Evolutionary conservation across 2,113 vertebrate genomes (phyloP).

Genomic region (Saccopteryx leptura): DNA sequence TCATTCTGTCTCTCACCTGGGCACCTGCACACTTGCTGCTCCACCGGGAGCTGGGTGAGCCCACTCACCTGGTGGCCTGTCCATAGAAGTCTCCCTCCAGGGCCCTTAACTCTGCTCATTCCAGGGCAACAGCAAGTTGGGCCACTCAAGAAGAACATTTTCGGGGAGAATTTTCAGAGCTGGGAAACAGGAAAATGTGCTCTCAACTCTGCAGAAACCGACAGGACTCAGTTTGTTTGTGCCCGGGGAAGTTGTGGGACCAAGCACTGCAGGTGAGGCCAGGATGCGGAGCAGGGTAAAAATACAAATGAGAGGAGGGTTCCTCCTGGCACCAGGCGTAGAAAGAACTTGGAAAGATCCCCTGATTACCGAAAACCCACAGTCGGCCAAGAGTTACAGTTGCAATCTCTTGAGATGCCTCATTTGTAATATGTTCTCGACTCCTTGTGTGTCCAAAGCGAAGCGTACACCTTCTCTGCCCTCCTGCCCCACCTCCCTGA

Average conservation of each 20-base stretch:
- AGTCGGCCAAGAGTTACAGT: neutral
- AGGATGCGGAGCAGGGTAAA: accelerated
- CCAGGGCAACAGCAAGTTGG: neutral
- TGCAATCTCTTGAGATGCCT: neutral
- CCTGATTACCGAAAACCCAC: neutral
- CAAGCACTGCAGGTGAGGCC: neutral
- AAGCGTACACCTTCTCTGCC: neutral
- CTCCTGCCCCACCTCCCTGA: neutral
- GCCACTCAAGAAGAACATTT: neutral
- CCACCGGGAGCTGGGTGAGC: neutral
- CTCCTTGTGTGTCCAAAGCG: neutral
- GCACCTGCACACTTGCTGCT: neutral
- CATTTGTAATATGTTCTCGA: neutral
- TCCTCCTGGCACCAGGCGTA: neutral
- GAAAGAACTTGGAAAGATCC: neutral
- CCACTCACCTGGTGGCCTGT: neutral
- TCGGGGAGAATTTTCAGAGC: neutral
- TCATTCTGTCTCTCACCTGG: neutral
- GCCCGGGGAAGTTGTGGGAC: neutral
- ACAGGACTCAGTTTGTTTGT: neutral
- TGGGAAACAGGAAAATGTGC: neutral
- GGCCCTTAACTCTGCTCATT: neutral
- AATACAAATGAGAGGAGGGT: neutral
- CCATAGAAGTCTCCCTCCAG: neutral
- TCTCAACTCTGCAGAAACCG: neutral